Evolutionary conservation across 2,113 vertebrate species (phyloP).

Genomic region (Nothoprocta perdicaria): DNA sequence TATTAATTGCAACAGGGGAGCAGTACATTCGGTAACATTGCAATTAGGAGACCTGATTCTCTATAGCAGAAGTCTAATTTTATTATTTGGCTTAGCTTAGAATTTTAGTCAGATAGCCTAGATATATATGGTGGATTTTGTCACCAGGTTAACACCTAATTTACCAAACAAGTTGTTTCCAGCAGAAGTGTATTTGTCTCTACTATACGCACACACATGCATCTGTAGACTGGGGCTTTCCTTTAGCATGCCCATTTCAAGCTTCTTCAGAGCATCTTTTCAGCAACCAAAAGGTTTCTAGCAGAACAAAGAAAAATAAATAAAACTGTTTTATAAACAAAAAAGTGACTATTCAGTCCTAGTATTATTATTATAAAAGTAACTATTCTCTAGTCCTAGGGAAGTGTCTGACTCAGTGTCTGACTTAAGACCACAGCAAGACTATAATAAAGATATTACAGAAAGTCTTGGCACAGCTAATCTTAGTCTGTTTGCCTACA

Average conservation of each 20-base stretch:
- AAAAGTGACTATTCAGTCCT: neutral
- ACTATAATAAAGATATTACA: neutral
- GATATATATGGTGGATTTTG: neutral
- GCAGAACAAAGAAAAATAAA: neutral
- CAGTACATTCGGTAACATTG: constrained; percentile 73
- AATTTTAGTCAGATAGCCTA: constrained; percentile 39
- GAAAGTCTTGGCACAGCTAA: neutral
- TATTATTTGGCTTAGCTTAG: constrained; percentile 57
- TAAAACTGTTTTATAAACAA: neutral
- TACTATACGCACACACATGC: neutral
- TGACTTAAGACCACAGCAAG: neutral
- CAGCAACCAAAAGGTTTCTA: neutral
- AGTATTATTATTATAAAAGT: neutral
- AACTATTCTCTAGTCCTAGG: neutral
- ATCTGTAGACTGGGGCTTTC: neutral
- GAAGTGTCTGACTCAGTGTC: neutral
- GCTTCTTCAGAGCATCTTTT: neutral
- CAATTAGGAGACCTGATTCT: constrained; percentile 63
- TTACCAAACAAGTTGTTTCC: neutral
- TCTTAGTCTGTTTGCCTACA: neutral
- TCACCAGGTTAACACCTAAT: neutral
- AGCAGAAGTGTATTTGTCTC: neutral
- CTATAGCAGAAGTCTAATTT: constrained; percentile 53
- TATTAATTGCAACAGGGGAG: constrained; percentile 75
- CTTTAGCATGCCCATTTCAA: neutral